phyloP scores from a whole-genome alignment of 1,140 invertebrate genomes.

The Drosophila trapezifrons region DNA sequence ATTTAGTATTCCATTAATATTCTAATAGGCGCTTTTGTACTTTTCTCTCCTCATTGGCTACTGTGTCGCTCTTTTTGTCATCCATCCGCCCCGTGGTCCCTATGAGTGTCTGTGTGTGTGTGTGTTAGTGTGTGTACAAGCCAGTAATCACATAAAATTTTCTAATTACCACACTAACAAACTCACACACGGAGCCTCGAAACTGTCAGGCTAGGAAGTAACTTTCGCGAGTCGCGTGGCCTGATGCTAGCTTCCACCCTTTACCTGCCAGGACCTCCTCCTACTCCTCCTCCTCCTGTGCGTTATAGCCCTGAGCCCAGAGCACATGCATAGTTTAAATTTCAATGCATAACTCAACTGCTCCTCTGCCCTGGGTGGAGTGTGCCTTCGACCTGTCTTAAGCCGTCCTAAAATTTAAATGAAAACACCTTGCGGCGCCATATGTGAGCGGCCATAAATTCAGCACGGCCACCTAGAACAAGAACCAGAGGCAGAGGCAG shows the following conservation, averaged over 20 bases:
- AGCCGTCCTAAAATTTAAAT: constrained; percentile 72
- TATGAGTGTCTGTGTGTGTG: neutral
- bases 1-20: constrained; percentile 84
- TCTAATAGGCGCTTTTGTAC: constrained; percentile 82
- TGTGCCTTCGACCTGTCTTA: constrained; percentile 43
- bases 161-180: constrained; percentile 73
- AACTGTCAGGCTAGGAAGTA: constrained; percentile 33
- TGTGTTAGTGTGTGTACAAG: constrained; percentile 30
- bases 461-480: constrained; percentile 36
- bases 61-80: constrained; percentile 44
- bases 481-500: neutral
- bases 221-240: constrained; percentile 43
- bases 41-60: constrained; percentile 70
- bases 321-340: constrained; percentile 63
- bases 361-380: no score
- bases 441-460: constrained; percentile 66
- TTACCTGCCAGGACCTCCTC: neutral
- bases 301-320: constrained; percentile 8
- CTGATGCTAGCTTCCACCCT: constrained; percentile 3
- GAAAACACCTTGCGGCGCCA: constrained; percentile 63
- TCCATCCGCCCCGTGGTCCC: constrained; percentile 22
- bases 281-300: neutral
- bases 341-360: constrained; percentile 67
- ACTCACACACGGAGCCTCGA: constrained; percentile 19
- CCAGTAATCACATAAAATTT: constrained; percentile 80